Evolutionary conservation across 2,113 vertebrate genomes (phyloP), one percentile per base, ranked within the genome.

Genomic region (Neotragus pygmaeus): DNA sequence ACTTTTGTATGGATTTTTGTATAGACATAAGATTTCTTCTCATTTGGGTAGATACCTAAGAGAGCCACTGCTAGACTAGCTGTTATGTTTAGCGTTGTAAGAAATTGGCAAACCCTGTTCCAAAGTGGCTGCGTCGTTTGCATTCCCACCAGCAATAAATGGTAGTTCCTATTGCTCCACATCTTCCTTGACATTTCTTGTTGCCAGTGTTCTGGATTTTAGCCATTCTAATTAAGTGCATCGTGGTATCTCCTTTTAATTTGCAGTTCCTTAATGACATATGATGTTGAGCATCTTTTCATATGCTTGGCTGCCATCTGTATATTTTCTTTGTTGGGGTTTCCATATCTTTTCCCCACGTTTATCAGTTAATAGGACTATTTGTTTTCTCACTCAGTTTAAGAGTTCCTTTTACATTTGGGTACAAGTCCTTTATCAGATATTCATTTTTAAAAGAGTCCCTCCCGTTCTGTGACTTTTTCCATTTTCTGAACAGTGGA

Each of bases 51-150:
- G 33, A 17, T 92, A 25, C 66, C 91, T 62, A 11, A 19, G 83
- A 51, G 39, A 23, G 3, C 27, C 39, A 6, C 25, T 88, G 55
- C 75, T 45, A 33, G 43, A n/a, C 47, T 14, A 6, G 27, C 5
- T 16, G n/a, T 33, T 17, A 1, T 64, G 25, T 39, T 45, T 25
- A 62, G 73, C 47, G 15, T 82, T 87, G 33, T 51, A 15, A 43
- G 84, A 73, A 39, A 17, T n/a, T 25, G 28, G 6, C 60, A 23
- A 23, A 15, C 66, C 30, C 58, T 39, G 17, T 55, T 57, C 43
- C 33, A 19, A 11, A 58, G 12, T 23, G 16, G 11, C 58, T 77
- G 15, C 1, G 0, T 64, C 3, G 0, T 14, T 53, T 39, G 23
- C 77, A 6, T 62, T 64, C 51, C 23, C 43, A 7, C 49, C 33